phyloP scores from a whole-genome alignment of 2,113 vertebrate species.

The Pterocles orientalis region DNA sequence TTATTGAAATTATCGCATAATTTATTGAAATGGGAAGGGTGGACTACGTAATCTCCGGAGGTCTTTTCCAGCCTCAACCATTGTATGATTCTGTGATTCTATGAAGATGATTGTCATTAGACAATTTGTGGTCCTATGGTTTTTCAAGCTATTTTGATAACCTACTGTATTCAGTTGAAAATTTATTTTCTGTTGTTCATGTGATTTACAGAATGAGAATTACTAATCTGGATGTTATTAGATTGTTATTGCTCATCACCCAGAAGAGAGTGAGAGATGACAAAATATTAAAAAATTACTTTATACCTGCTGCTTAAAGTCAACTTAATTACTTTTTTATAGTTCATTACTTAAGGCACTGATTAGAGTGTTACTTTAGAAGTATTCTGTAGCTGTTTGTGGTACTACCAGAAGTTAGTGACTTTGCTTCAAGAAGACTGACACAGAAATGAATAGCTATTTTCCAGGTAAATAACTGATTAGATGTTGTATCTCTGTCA shows the following conservation, averaged over 20 bases:
- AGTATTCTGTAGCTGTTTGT: background rate
- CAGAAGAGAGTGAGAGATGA: background rate
- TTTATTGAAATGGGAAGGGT: background rate
- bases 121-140: background rate
- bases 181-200: background rate
- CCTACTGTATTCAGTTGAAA: background rate
- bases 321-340: background rate
- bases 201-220: background rate
- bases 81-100: background rate
- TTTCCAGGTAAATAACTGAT: background rate
- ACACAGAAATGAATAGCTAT: background rate
- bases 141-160: background rate
- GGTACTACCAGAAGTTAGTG: background rate
- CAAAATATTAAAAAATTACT: background rate
- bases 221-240: background rate
- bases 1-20: background rate
- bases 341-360: background rate
- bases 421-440: background rate
- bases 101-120: background rate
- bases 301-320: background rate
- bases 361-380: background rate
- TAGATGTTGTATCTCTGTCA: background rate
- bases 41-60: background rate
- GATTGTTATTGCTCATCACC: background rate
- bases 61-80: background rate